These are phyloP conservation scores for Ennomos quercinarius DNA, from an alignment of 2,888 invertebrate species.

Conservation along the genomic window DNA sequence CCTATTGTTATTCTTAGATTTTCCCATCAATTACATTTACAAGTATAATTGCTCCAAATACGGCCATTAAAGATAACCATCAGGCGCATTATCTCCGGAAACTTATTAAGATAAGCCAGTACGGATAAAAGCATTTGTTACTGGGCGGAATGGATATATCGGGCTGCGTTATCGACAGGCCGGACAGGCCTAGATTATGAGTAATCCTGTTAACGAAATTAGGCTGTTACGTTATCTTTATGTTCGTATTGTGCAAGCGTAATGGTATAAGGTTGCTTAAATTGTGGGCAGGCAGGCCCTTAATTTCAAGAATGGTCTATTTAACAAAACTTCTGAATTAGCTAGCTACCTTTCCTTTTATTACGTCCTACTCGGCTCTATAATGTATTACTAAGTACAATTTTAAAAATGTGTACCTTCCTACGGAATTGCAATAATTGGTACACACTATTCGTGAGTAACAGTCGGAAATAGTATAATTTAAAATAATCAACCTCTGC, in stretches of 20 bases:
- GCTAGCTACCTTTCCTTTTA: no score
- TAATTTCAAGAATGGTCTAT: no score
- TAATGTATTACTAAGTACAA: no score
- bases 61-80: slow-evolving; percentile 41
- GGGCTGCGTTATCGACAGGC: slow-evolving; percentile 71
- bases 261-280: slow-evolving; percentile 28
- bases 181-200: slow-evolving; percentile 76
- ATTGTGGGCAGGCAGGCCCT: not conserved
- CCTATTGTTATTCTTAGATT: not conserved
- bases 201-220: slow-evolving; percentile 58
- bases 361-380: no score
- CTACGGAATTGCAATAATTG: no score
- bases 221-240: slow-evolving; percentile 42
- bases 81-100: slow-evolving; percentile 69
- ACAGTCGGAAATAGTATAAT: no score
- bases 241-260: slow-evolving; percentile 38
- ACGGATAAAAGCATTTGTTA: slow-evolving; percentile 59
- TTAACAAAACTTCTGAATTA: no score
- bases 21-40: slow-evolving; percentile 29
- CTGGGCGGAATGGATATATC: slow-evolving; percentile 63
- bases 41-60: slow-evolving; percentile 41
- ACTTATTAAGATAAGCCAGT: slow-evolving; percentile 81
- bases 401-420: no score
- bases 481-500: no score
- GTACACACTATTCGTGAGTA: no score